Evolutionary conservation across 1,140 invertebrate genomes (phyloP).

Genomic region (Leptonema lineaticorne): DNA sequence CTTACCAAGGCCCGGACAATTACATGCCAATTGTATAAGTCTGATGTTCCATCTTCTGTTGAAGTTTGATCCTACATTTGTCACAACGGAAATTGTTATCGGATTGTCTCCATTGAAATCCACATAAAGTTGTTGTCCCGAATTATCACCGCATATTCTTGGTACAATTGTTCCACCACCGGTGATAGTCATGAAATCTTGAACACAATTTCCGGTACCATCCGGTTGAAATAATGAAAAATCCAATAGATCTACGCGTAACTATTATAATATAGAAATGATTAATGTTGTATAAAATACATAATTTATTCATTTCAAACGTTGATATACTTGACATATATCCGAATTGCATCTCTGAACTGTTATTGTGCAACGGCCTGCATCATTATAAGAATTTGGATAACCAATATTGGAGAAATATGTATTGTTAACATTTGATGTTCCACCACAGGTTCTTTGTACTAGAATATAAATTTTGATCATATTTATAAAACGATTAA

Average conservation of each 20-base stretch:
- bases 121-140: conserved; percentile 78
- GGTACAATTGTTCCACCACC: conserved; percentile 69
- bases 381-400: conserved; percentile 65
- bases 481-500: neutral
- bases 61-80: conserved; percentile 60
- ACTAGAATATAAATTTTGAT: conserved; percentile 54
- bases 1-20: conserved; percentile 63
- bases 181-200: conserved; percentile 68
- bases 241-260: conserved; percentile 76
- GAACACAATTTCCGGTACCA: conserved; percentile 68
- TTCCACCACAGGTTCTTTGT: conserved; percentile 66
- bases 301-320: neutral
- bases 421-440: conserved; percentile 74
- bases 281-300: neutral
- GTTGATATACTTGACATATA: conserved; percentile 67
- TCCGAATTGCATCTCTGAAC: conserved; percentile 66
- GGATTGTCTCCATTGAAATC: conserved; percentile 69
- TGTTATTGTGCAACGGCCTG: conserved; percentile 68
- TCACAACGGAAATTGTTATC: conserved; percentile 68
- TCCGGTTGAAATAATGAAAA: conserved; percentile 72
- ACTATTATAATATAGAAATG: conserved; percentile 45
- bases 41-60: conserved; percentile 75
- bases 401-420: conserved; percentile 78
- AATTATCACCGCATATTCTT: conserved; percentile 76
- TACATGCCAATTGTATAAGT: conserved; percentile 72